Percentiles rank a stretch among this genome's conserved stretches.
phyloP scores from a whole-genome alignment of 2,888 invertebrate genomes.

The Minunthozetes semirufus region DNA sequence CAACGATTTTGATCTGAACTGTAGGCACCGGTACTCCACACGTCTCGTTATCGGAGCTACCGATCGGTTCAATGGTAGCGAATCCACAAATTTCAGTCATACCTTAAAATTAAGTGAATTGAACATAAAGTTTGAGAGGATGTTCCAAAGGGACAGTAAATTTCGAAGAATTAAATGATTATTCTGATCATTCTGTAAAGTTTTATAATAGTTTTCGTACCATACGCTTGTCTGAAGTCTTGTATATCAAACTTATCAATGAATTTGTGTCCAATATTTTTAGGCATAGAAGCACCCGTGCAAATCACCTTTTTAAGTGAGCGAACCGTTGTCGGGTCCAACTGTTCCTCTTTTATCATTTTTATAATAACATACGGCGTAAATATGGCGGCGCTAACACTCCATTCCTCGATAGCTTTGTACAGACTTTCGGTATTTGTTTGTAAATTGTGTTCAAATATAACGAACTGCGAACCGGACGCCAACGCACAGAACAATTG shows the following conservation, averaged over 20 bases:
- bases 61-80: background rate
- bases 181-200: too few relatives aligned
- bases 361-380: background rate
- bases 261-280: conserved; percentile 3
- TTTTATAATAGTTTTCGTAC: background rate
- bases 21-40: background rate
- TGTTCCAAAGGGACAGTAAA: too few relatives aligned
- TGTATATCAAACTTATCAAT: background rate
- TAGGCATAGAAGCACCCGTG: background rate
- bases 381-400: background rate
- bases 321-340: background rate
- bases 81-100: conserved; percentile 8
- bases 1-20: background rate
- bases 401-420: background rate
- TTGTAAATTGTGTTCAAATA: background rate
- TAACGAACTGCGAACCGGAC: background rate
- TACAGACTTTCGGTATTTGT: background rate
- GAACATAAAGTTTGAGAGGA: too few relatives aligned
- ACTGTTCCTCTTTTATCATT: background rate
- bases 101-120: too few relatives aligned
- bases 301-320: conserved; percentile 1
- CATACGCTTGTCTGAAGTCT: conserved; percentile 14
- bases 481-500: background rate
- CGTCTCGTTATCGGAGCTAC: background rate
- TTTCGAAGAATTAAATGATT: too few relatives aligned